phyloP scores from a whole-genome alignment of 2,888 invertebrate species.

The Plusia festucae region DNA sequence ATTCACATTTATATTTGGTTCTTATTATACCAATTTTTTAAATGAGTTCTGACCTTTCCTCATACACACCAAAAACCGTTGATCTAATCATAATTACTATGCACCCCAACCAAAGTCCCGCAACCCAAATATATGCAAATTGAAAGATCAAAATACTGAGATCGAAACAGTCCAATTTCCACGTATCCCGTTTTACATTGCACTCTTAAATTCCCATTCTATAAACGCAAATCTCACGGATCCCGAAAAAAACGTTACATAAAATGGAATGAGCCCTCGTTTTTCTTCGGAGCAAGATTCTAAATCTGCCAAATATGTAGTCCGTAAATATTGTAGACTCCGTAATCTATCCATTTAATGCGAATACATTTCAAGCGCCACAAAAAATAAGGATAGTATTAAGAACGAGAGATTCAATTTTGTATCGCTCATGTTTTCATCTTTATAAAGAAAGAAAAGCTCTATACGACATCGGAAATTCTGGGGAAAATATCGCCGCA shows the following conservation, averaged over 20 bases:
- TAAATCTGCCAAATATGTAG: slow-evolving; percentile 17
- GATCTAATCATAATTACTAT: slow-evolving; percentile 16
- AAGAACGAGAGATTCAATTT: slow-evolving; percentile 65
- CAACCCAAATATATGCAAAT: slow-evolving; percentile 50
- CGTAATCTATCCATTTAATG: slow-evolving; percentile 42
- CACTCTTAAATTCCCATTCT: slow-evolving; percentile 23
- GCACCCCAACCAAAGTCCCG: slow-evolving; percentile 11
- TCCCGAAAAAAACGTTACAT: slow-evolving; percentile 19
- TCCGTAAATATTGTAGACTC: slow-evolving; percentile 12
- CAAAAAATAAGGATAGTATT: slow-evolving; percentile 58
- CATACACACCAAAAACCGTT: slow-evolving; percentile 8
- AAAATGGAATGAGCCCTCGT: slow-evolving; percentile 23
- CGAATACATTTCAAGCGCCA: slow-evolving; percentile 25
- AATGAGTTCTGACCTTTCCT: background rate
- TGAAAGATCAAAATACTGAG: slow-evolving; percentile 47
- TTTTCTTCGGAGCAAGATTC: slow-evolving; percentile 11
- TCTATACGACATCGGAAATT: slow-evolving; percentile 13
- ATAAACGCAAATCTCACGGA: slow-evolving; percentile 27
- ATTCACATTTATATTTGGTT: no score
- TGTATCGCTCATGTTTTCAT: slow-evolving; percentile 32
- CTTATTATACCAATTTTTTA: background rate
- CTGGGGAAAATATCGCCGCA: slow-evolving; percentile 10
- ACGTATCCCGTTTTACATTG: slow-evolving; percentile 36
- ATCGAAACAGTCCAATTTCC: slow-evolving; percentile 43
- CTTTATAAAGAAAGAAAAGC: slow-evolving; percentile 23